Conservation (phyloP, 2,888 invertebrate species). For the Agonum fuliginosum region DNA sequence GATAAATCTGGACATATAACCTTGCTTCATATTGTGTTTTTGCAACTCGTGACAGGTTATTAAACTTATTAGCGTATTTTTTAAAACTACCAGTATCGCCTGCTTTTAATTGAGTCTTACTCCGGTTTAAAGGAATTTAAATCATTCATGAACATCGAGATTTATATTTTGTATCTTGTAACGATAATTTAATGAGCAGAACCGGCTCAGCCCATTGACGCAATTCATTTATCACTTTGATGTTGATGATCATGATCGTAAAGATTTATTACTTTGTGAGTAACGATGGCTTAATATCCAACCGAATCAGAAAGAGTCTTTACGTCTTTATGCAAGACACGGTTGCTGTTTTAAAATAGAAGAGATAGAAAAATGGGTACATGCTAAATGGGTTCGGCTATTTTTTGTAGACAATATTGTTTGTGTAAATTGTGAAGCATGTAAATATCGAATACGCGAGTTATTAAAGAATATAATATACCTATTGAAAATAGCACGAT, state of each 20-base stretch:
- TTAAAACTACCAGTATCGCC: conserved; percentile 20
- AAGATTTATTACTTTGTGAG: not conserved
- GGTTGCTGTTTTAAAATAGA: too few species aligned
- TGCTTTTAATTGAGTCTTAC: not conserved
- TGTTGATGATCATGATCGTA: not conserved
- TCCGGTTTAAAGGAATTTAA: not conserved
- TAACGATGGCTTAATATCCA: not conserved
- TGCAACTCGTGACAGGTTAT: conserved; percentile 45
- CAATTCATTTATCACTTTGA: not conserved
- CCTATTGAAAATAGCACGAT: too few species aligned
- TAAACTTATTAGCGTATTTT: conserved; percentile 51
- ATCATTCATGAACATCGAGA: not conserved
- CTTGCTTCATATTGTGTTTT: conserved; percentile 48
- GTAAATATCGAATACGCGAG: too few species aligned
- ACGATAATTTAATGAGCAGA: not conserved
- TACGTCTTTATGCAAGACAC: too few species aligned
- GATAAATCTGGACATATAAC: conserved; percentile 17
- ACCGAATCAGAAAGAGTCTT: too few species aligned
- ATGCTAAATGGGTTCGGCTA: too few species aligned
- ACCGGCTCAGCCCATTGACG: not conserved
- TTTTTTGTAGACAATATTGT: too few species aligned
- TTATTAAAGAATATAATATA: too few species aligned
- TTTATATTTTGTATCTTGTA: not conserved
- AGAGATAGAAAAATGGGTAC: too few species aligned
- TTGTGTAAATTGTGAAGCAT: too few species aligned